A percentile compares a stretch with the other conserved stretches of the same genome.
Conservation (phyloP, 2,888 invertebrate genomes). For the Teleiodes luculella region DNA sequence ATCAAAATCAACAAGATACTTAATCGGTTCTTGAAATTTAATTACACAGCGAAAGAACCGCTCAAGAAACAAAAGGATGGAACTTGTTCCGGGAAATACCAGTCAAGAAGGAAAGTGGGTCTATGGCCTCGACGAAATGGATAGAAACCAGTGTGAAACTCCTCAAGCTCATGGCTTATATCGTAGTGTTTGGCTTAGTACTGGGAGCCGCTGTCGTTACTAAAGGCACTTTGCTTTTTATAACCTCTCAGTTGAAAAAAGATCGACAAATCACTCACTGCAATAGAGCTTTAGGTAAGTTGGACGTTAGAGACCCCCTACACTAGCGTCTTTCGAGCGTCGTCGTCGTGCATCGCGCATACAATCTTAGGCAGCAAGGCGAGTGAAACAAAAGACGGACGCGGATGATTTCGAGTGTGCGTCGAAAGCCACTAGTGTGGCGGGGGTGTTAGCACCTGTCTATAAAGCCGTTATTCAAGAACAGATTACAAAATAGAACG, state of each 20-base stretch:
- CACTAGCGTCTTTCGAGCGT: too few relatives aligned
- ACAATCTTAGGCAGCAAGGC: too few relatives aligned
- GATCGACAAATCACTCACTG: slow-evolving; percentile 79
- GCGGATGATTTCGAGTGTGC: too few relatives aligned
- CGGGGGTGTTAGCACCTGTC: too few relatives aligned
- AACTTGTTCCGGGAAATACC: slow-evolving; percentile 88
- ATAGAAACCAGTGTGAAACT: slow-evolving; percentile 80
- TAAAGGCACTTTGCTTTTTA: slow-evolving; percentile 86
- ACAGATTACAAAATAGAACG: too few relatives aligned
- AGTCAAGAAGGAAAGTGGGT: slow-evolving; percentile 82
- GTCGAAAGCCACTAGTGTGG: too few relatives aligned
- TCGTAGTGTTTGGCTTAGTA: slow-evolving; percentile 82
- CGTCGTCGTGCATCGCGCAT: too few relatives aligned
- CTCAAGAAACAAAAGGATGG: slow-evolving; percentile 83
- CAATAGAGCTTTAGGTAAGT: slow-evolving; percentile 66
- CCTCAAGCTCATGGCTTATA: slow-evolving; percentile 83
- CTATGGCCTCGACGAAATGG: slow-evolving; percentile 81
- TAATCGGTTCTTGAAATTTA: background rate
- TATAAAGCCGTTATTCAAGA: too few relatives aligned
- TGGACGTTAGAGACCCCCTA: too few relatives aligned
- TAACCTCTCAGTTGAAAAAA: slow-evolving; percentile 83
- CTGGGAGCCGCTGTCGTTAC: slow-evolving; percentile 83
- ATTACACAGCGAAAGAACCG: slow-evolving; percentile 64
- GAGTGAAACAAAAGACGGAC: too few relatives aligned
- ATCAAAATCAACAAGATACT: background rate